Conservation (phyloP, 2,113 vertebrate genomes). For the Piprites chloris region DNA sequence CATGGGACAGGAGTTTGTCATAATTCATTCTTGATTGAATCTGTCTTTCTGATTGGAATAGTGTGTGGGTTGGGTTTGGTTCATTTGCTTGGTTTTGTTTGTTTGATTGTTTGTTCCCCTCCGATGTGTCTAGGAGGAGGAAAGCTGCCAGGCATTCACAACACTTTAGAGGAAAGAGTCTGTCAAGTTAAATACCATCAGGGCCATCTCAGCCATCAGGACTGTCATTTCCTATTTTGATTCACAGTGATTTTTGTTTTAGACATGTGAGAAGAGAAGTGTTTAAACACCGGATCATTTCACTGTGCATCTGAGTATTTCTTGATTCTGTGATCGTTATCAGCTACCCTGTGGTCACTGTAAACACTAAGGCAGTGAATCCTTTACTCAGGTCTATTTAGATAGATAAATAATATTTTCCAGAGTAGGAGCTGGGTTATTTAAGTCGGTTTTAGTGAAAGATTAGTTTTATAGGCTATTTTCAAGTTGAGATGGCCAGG, state of each 20-base stretch:
- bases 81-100: neutral
- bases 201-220: neutral
- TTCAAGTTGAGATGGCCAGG: neutral
- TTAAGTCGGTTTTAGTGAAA: neutral
- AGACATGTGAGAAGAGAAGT: neutral
- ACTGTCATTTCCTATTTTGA: neutral
- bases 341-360: neutral
- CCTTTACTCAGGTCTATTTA: neutral
- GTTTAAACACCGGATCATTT: neutral
- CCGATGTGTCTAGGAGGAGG: neutral
- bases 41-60: neutral
- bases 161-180: neutral
- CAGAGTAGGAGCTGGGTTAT: neutral
- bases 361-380: neutral
- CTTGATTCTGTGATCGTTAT: neutral
- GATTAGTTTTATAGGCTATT: neutral
- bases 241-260: neutral
- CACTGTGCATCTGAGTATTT: neutral
- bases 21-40: neutral
- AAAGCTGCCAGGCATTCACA: neutral
- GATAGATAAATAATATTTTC: neutral
- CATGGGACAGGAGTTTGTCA: neutral
- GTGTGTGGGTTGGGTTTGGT: neutral
- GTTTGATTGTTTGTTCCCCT: neutral
- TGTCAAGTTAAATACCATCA: neutral